Evolutionary conservation across 2,888 invertebrate species (phyloP).

Genomic region (Caenorhabditis sp.): DNA sequence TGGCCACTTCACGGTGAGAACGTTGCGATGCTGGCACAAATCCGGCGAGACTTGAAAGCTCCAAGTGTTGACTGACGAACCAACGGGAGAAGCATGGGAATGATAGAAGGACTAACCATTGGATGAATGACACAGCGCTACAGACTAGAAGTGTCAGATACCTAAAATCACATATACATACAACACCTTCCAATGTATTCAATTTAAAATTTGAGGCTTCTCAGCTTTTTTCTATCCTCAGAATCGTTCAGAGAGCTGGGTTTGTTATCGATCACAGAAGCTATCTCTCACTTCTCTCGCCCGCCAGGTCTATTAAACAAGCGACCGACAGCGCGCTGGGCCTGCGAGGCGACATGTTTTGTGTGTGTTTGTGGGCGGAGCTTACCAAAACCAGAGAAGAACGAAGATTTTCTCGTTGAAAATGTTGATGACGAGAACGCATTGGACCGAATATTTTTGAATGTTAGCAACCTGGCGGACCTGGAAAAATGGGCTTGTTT

Average conservation of each 20-base stretch:
- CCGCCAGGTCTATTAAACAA: neutral
- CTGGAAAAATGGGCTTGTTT: constrained; percentile 47
- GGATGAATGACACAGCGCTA: constrained; percentile 60
- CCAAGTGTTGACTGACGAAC: constrained; percentile 65
- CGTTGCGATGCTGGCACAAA: constrained; percentile 33
- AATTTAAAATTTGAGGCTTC: constrained; percentile 25
- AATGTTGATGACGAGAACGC: constrained; percentile 70
- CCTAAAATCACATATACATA: constrained; percentile 43
- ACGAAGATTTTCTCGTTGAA: constrained; percentile 71
- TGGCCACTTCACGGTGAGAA: constrained; percentile 48
- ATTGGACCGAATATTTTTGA: constrained; percentile 70
- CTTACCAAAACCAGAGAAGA: constrained; percentile 67
- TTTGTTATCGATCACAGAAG: constrained; percentile 49
- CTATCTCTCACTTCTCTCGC: constrained; percentile 1
- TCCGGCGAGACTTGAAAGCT: constrained; percentile 54
- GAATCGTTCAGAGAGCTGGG: constrained; percentile 48
- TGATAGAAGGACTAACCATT: constrained; percentile 62
- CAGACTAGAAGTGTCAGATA: constrained; percentile 59
- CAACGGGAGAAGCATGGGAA: constrained; percentile 67
- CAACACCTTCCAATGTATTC: constrained; percentile 3
- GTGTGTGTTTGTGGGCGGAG: constrained; percentile 22
- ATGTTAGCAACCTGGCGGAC: constrained; percentile 70
- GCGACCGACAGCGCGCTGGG: constrained; percentile 35
- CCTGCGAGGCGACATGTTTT: constrained; percentile 18
- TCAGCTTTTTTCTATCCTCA: constrained; percentile 44